A percentile compares a stretch with the other conserved stretches of the same genome.
Evolutionary conservation across 2,888 invertebrate species (phyloP).

Genomic region (Heliconius erato): DNA sequence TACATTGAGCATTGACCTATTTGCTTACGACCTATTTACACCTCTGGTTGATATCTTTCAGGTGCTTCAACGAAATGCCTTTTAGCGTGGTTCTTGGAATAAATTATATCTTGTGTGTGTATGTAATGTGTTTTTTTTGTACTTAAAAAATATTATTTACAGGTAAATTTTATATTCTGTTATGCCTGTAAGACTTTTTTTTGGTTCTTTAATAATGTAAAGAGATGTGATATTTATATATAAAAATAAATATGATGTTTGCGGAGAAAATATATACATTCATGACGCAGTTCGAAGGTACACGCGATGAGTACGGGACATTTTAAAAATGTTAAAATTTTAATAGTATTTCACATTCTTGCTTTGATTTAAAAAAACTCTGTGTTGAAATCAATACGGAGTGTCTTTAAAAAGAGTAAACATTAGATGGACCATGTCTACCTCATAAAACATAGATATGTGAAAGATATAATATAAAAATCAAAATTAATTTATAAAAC

Average conservation of each 20-base stretch:
- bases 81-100: constrained; percentile 9
- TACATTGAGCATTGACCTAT: constrained; percentile 12
- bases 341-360: neutral
- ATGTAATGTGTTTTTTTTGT: neutral
- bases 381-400: no score
- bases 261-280: no score
- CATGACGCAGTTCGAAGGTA: no score
- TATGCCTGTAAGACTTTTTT: neutral
- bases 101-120: neutral
- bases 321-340: neutral
- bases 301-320: neutral
- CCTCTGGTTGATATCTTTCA: neutral
- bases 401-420: no score
- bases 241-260: no score
- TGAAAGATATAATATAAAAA: no score
- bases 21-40: constrained; percentile 25
- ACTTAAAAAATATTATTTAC: neutral
- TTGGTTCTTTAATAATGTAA: no score
- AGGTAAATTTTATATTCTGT: neutral
- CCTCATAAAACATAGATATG: no score
- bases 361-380: no score
- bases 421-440: no score
- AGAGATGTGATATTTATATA: no score
- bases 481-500: no score
- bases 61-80: neutral